Conservation (phyloP, 1,140 invertebrate species). For the Ridgeia piscesae region DNA sequence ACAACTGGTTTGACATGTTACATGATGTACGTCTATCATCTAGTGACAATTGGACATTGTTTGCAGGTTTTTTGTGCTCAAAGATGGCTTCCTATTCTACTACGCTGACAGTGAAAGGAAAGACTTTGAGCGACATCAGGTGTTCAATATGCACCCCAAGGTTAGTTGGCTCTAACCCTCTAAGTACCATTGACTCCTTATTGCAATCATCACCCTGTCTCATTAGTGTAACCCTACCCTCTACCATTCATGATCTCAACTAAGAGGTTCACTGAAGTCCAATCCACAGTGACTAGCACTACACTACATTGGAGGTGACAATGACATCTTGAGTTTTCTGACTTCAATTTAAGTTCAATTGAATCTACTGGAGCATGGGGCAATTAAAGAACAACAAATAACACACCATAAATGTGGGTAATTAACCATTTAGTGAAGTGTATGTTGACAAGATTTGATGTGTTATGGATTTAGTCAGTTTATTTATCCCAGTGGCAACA, state of each 20-base stretch:
- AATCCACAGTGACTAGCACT: neutral
- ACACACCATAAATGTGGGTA: no score
- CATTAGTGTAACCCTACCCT: neutral
- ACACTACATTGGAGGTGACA: neutral
- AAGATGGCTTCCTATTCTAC: conserved; percentile 54
- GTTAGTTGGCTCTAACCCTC: conserved; percentile 30
- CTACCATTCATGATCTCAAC: neutral
- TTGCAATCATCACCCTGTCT: neutral
- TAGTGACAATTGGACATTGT: neutral
- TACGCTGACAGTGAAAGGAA: conserved; percentile 52
- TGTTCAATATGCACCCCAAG: conserved; percentile 52
- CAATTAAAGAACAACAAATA: neutral
- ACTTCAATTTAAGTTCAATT: no score
- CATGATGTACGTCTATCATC: no score
- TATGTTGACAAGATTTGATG: no score
- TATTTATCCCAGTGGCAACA: no score
- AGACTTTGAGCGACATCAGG: conserved; percentile 46
- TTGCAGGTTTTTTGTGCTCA: conserved; percentile 51
- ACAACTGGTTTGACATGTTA: neutral
- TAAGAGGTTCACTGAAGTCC: neutral
- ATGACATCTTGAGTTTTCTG: neutral
- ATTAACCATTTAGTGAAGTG: no score
- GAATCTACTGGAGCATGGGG: neutral
- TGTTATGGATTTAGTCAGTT: no score
- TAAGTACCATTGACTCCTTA: neutral